Base-by-base conservation (phyloP, 2,888 invertebrate genomes). In the Gibbula magus region DNA sequence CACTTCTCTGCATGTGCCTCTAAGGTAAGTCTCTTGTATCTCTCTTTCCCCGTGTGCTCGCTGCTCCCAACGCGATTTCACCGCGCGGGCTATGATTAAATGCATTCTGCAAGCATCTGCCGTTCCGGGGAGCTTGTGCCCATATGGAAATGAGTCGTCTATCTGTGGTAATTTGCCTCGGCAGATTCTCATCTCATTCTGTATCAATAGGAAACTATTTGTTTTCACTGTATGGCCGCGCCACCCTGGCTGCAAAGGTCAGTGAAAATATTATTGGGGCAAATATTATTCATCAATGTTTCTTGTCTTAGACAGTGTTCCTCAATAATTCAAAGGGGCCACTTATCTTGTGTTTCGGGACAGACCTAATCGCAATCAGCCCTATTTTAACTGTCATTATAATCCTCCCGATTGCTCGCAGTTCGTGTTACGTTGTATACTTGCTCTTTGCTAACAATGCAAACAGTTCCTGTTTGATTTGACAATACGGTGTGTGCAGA, bases 391-490 rank as follows among this genome's bases (percentile, higher is more conserved):
- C 45, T 45, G 10, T 1, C 45, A 25, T 25, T 29, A 61, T 29
- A 61, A 61, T 22, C 61, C 29, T 16, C 29, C 61, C 61, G 25
- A 70, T 70, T 70, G 70, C 56, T 56, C 20, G n/a, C 25, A 25
- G 20, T 25, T 56, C 22, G 10, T n/a, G 25, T 56, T 56, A 22
- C 56, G 20, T 32, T 5, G 32, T 32, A 35, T 70, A 32, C 39
- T 70, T n/a, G 70, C 35, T 70, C 20, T 20, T 20, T 35, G 10
- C 70, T 35, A 70, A 39, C 70, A n/a, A 70, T 70, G 25, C 70
- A 70, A 70, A 70, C 39, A 70, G 29, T n/a, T 39, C 20, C 18
- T 70, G 70, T 70, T 70, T 70, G 70, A 70, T 39, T 39, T 70
- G 70, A 70, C 35, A 70, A 70, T 70, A 70, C 32, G 8, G 39